Conservation (phyloP, 2,888 invertebrate genomes). For the Melipona bicolor region DNA sequence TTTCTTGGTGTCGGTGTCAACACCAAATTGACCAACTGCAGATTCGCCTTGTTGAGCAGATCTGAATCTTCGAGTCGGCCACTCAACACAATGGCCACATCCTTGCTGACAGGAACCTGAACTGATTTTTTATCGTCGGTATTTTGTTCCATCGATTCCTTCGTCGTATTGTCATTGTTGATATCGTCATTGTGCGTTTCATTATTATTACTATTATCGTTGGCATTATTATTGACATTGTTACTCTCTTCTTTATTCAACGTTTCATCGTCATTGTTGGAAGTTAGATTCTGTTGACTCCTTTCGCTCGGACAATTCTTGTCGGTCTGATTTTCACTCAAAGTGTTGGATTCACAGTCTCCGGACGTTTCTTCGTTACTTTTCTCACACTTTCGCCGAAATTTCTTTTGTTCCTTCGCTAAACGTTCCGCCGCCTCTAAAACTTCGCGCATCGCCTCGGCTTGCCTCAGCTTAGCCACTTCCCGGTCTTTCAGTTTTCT, state of each 20-base stretch:
- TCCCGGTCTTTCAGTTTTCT: conserved; percentile 88
- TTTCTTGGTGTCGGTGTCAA: conserved; percentile 73
- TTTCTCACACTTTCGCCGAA: conserved; percentile 71
- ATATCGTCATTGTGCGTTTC: conserved; percentile 1
- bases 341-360: conserved; percentile 18
- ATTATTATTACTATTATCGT: conserved; percentile 3
- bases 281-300: not conserved
- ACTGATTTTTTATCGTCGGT: conserved; percentile 52
- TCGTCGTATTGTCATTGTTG: not conserved
- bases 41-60: conserved; percentile 73
- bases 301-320: conserved; percentile 9
- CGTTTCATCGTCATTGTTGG: conserved; percentile 17
- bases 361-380: conserved; percentile 19
- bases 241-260: conserved; percentile 8
- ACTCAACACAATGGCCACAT: conserved; percentile 80
- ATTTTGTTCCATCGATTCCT: conserved; percentile 16
- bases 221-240: not conserved
- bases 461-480: conserved; percentile 89
- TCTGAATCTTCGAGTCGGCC: conserved; percentile 80
- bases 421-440: conserved; percentile 89
- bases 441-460: conserved; percentile 91
- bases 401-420: conserved; percentile 88
- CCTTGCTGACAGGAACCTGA: conserved; percentile 79
- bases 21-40: conserved; percentile 79
- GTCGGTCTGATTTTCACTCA: conserved; percentile 9